These are phyloP conservation scores for Psittacus erithacus DNA, from an alignment of 2,113 vertebrate genomes.

Conservation along the genomic window DNA sequence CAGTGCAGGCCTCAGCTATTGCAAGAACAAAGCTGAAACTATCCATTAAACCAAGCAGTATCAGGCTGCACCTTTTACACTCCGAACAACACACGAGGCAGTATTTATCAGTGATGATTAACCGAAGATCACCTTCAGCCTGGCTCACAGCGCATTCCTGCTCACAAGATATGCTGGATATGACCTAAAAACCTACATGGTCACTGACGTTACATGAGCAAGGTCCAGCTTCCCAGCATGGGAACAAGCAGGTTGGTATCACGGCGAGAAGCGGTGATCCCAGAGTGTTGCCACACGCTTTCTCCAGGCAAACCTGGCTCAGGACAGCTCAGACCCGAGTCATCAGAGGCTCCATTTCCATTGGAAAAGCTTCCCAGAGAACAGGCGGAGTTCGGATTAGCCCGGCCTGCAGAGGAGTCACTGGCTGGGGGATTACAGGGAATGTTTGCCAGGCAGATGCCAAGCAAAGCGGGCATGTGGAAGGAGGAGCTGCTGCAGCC, in stretches of 20 bases:
- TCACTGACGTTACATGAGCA: background rate
- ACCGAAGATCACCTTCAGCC: background rate
- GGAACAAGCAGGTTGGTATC: background rate
- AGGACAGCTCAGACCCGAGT: constrained; percentile 27
- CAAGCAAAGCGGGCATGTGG: background rate
- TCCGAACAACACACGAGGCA: background rate
- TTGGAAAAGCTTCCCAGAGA: background rate
- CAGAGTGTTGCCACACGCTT: background rate
- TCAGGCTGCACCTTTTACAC: background rate
- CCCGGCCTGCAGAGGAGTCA: background rate
- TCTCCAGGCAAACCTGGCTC: background rate
- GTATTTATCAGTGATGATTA: background rate
- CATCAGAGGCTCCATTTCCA: background rate
- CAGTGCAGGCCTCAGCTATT: background rate
- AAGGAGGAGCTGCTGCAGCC: background rate
- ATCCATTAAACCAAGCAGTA: background rate
- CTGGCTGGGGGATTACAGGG: background rate
- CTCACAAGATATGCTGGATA: background rate
- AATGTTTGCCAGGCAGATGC: background rate
- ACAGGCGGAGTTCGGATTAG: background rate
- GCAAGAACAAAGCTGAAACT: background rate
- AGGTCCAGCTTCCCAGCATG: background rate
- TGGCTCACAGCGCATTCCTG: background rate
- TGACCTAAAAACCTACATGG: background rate
- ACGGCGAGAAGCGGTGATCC: background rate